Evolutionary conservation across 2,113 vertebrate species (phyloP), one percentile per base, ranked within the genome.

Genomic region (Brachyistius frenatus): DNA sequence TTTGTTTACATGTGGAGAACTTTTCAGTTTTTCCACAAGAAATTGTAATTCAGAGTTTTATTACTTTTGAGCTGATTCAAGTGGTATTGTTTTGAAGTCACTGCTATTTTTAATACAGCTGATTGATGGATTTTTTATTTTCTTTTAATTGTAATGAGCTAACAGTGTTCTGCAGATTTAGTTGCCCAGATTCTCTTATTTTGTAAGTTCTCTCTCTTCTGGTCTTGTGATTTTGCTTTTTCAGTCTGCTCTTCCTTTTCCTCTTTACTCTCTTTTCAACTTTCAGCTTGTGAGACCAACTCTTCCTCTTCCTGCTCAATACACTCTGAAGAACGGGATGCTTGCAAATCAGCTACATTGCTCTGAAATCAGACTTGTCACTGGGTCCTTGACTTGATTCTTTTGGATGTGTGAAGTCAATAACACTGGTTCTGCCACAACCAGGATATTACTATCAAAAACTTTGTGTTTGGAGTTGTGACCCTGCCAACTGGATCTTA

Each of bases 1-100:
- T 94, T 93, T 98, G 96, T 98, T 99, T 98, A 97, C 97, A 98
- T 95, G 95, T 96, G 95, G 94, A 95, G 94, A 95, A 95, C 86
- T 32, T 86, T 83, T 37, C 53, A 70, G 81, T 95, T 94, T 89
- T 94, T 92, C 52, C 82, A 86, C 86, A 82, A 94, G 79, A 84
- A 93, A 94, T 94, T 96, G 93, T 96, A 96, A 96, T 96, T 96
- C 94, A 94, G 93, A 86, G 66, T 89, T 90, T 73, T 90, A 87
- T 82, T 87, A 87, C 73, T 88, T 90, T 88, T 69, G 75, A 89
- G 76, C 88, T 89, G 60, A 89, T 84, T 89, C 73, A 93, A 92
- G 79, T 90, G 77, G 76, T 89, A 91, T 92, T 89, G 81, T 85
- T 90, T 89, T 88, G 72, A 89, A 83, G 66, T 94, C 87, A 91